Conservation (phyloP, 2,113 vertebrate genomes). For the Dicaeum eximium region DNA sequence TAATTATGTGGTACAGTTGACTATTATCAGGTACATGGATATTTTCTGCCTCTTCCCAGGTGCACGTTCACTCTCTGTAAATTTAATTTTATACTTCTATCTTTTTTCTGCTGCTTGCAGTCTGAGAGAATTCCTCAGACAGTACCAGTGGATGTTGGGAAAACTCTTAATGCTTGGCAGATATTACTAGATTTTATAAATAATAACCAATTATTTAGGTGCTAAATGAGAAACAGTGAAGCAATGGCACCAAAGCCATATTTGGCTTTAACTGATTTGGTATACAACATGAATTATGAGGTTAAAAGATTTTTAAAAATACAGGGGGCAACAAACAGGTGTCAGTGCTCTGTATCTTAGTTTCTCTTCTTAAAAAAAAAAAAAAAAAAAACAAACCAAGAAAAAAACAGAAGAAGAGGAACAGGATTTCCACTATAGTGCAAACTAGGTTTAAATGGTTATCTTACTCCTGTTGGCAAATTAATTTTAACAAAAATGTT, state of each 20-base stretch:
- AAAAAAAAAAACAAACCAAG: no score
- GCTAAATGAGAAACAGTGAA: neutral
- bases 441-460: neutral
- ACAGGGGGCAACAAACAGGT: neutral
- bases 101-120: neutral
- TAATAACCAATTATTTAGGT: neutral
- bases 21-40: neutral
- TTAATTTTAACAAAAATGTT: neutral
- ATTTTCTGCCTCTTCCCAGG: neutral
- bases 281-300: neutral
- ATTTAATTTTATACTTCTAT: neutral
- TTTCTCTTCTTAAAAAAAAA: neutral
- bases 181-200: neutral
- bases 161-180: neutral
- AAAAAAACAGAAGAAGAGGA: accelerated
- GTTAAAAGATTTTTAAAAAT: neutral
- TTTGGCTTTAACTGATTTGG: neutral
- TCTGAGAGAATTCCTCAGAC: neutral
- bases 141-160: neutral
- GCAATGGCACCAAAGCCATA: neutral
- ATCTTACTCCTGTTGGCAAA: neutral
- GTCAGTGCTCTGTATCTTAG: accelerated
- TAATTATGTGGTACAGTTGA: neutral
- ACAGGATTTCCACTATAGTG: neutral
- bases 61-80: neutral